Base-by-base conservation (phyloP, 2,113 vertebrate genomes). In the Lepus europaeus region DNA sequence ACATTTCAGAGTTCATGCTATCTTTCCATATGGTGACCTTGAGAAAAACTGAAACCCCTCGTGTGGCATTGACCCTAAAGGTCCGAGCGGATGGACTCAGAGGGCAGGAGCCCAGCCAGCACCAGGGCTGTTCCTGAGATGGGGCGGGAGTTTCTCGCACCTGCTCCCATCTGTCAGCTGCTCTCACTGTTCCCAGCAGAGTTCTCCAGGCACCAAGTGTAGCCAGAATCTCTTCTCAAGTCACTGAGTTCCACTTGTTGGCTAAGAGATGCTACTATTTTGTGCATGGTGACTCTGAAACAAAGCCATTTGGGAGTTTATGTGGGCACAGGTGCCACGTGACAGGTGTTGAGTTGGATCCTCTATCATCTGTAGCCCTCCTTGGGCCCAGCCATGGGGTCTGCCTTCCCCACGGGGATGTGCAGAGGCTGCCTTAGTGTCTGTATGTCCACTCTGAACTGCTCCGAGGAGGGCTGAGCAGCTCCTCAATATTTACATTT, bases 401-500 rank as follows among this genome's bases (percentile, higher is more conserved):
- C 23, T 4, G 29, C 33, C 45, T 90, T 78, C 49, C 80, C 83
- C 23, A 20, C 9, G 72, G 84, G 88, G 83, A 51, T 7, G 13
- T 51, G 89, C 7, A 89, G 66, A 31, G n/a, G 31, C 14, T 95
- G 20, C 53, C 13, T 91, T 74, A 0, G 1, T n/a, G 29, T 91
- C 92, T 94, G 89, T 84, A 64, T 82, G 96, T 88, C 85, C 31
- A 69, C 56, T 69, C 64, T 79, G 78, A 90, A 82, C 53, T 64
- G 68, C 92, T 88, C 64, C 83, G 74, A 92, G 92, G 74, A 90
- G 79, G 33, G 7, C 93, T 87, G 73, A 82, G 72, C 83, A 93
- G 59, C 59, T 97, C 95, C 96, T 94, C 87, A 94, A 95, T 92
- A 87, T 82, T 94, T 94, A 88, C 89, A 45, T 45, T 45, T 45